These are phyloP conservation scores for Squalus acanthias DNA, from an alignment of 2,797 vertebrate genomes.

Conservation along the genomic window DNA sequence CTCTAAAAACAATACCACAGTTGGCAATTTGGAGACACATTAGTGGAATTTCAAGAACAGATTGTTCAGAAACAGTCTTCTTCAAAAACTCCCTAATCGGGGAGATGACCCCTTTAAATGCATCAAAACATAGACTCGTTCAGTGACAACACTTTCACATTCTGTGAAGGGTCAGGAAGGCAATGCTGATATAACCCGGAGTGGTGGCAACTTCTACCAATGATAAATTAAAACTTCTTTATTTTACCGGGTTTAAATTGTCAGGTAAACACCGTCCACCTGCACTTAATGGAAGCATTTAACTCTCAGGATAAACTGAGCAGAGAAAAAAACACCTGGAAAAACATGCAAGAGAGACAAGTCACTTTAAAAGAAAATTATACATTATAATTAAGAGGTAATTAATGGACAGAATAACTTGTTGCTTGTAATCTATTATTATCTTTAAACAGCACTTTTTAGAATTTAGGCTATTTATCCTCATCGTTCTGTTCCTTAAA, in stretches of 20 bases:
- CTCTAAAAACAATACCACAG: no score
- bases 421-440: constrained; percentile 2
- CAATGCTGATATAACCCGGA: neutral
- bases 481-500: neutral
- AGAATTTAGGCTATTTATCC: neutral
- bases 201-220: neutral
- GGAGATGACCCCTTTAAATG: neutral
- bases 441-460: neutral
- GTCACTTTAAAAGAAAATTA: no score
- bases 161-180: neutral
- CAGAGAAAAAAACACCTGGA: neutral
- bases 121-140: neutral
- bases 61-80: neutral
- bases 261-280: neutral
- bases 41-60: no score
- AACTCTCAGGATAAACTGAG: neutral
- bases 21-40: no score
- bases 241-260: neutral
- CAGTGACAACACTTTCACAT: neutral
- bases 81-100: neutral
- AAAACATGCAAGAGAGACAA: neutral
- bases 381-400: neutral
- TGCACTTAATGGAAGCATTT: neutral
- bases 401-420: neutral
- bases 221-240: neutral